Percentiles rank a stretch among this genome's conserved stretches.
These are phyloP conservation scores for Drosophila tanythrix DNA, from an alignment of 2,888 invertebrate species.

Conservation along the genomic window DNA sequence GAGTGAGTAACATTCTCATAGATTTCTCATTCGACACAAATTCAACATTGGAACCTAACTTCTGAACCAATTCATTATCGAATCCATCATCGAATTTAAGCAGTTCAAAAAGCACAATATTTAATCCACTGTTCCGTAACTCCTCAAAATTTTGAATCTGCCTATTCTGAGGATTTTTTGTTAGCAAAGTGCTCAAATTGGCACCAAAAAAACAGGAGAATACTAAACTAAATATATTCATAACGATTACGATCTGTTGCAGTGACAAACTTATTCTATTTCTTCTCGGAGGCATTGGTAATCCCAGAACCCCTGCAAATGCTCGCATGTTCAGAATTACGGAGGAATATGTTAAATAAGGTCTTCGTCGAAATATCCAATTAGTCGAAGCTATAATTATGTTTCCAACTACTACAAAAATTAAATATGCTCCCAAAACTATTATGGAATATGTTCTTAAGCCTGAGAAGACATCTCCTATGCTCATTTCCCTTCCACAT, in stretches of 20 bases:
- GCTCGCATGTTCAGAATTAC: conserved; percentile 35
- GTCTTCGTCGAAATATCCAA: not conserved
- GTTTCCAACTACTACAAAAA: conserved; percentile 31
- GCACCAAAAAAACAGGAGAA: conserved; percentile 43
- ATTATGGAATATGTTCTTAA: conserved; percentile 12
- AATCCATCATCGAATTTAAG: not conserved
- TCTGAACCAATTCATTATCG: not conserved
- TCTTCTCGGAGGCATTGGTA: conserved; percentile 15
- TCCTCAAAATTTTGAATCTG: conserved; percentile 32
- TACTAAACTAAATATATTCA: conserved; percentile 45
- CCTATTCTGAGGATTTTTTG: conserved; percentile 4
- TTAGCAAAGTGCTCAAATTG: conserved; percentile 47
- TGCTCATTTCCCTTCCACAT: conserved; percentile 26
- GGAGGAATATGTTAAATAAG: not conserved
- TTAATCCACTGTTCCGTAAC: conserved; percentile 19
- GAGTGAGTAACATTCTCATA: not conserved
- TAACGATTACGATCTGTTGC: conserved; percentile 36
- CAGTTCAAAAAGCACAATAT: not conserved
- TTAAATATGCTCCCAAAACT: conserved; percentile 33
- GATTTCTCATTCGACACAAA: not conserved
- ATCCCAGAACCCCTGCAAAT: conserved; percentile 40
- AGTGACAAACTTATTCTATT: conserved; percentile 25
- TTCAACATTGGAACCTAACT: conserved; percentile 6
- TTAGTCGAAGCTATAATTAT: conserved; percentile 5
- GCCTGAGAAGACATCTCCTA: conserved; percentile 25